Percentiles rank a stretch among this genome's conserved stretches.
Conservation (phyloP, 2,888 invertebrate genomes). For the Matsumyia berberina region DNA sequence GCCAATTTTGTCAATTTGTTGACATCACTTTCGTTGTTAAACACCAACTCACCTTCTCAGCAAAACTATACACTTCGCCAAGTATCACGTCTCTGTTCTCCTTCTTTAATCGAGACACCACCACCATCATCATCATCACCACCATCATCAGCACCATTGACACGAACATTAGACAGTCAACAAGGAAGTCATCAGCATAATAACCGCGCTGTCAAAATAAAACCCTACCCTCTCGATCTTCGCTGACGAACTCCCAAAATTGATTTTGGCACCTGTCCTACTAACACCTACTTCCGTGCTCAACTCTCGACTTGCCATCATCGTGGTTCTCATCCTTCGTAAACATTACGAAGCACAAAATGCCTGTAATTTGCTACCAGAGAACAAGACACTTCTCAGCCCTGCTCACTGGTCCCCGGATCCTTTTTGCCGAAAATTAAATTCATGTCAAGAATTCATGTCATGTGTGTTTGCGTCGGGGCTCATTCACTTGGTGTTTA, state of each 20-base stretch:
- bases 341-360: constrained; percentile 21
- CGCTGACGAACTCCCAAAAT: constrained; percentile 23
- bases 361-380: constrained; percentile 22
- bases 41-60: background rate
- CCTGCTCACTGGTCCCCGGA: background rate
- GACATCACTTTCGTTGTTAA: background rate
- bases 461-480: background rate
- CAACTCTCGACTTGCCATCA: background rate
- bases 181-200: constrained; percentile 32
- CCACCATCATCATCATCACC: constrained; percentile 10
- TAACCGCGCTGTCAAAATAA: constrained; percentile 21
- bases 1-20: background rate
- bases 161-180: constrained; percentile 33
- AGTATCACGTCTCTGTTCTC: background rate
- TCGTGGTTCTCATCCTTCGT: background rate
- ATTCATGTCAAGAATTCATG: constrained; percentile 44
- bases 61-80: background rate
- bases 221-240: constrained; percentile 20
- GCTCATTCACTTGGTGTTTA: constrained; percentile 2
- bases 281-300: background rate
- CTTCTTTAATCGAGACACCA: background rate
- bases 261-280: constrained; percentile 36
- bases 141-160: constrained; percentile 12
- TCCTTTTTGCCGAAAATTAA: constrained; percentile 38
- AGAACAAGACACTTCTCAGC: constrained; percentile 10